Evolutionary conservation across 2,888 invertebrate genomes (phyloP).

Genomic region (Pachymerium ferrugineum): DNA sequence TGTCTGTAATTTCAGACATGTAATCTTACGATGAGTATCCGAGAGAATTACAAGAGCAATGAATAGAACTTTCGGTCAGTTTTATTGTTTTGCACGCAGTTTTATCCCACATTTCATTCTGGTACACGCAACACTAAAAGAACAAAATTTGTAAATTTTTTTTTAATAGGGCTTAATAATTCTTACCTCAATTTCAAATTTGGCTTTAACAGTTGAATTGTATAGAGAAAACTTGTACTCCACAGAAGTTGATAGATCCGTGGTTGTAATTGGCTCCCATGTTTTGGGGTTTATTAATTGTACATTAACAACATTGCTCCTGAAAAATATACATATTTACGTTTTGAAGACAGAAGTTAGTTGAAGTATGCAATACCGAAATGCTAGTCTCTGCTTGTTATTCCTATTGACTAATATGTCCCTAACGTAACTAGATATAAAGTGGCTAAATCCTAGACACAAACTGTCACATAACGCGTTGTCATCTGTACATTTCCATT

Average conservation of each 20-base stretch:
- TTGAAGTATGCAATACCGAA: not conserved
- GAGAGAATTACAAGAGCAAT: not conserved
- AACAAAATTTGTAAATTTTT: not conserved
- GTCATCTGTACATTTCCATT: not conserved
- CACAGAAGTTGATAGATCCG: not conserved
- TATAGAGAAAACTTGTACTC: not conserved
- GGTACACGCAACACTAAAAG: not conserved
- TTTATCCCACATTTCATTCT: not conserved
- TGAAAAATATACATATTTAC: not conserved
- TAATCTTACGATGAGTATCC: not conserved
- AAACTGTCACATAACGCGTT: not conserved
- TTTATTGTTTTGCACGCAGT: not conserved
- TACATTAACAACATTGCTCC: not conserved
- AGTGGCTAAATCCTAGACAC: not conserved
- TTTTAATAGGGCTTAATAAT: not conserved
- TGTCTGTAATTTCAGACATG: not conserved
- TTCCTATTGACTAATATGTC: not conserved
- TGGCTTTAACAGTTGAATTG: not conserved
- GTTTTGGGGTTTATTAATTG: not conserved
- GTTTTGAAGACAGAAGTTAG: not conserved
- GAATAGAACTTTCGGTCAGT: not conserved
- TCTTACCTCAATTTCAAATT: not conserved
- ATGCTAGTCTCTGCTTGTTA: not conserved
- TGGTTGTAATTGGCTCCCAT: not conserved
- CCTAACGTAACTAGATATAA: not conserved